phyloP scores from a whole-genome alignment of 2,888 invertebrate genomes.

The Ectemnius lituratus region DNA sequence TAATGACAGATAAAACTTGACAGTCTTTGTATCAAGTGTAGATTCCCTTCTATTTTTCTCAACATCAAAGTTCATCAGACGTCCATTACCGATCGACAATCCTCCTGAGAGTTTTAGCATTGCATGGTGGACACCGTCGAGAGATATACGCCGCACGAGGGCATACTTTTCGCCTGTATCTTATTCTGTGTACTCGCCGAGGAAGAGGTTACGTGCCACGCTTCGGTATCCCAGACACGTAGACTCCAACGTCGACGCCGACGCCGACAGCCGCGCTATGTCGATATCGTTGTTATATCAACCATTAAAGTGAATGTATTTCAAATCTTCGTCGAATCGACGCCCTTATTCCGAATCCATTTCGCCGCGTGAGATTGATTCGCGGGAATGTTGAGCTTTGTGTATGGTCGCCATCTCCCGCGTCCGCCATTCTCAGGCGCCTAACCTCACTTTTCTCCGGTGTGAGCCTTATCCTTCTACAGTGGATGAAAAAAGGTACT shows the following conservation, averaged over 20 bases:
- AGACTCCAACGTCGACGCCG: slow-evolving; percentile 16
- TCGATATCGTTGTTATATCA: slow-evolving; percentile 68
- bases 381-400: slow-evolving; percentile 26
- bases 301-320: slow-evolving; percentile 71
- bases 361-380: slow-evolving; percentile 36
- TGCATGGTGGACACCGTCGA: too few species aligned
- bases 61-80: too few species aligned
- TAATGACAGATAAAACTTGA: too few species aligned
- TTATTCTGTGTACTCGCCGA: slow-evolving; percentile 40
- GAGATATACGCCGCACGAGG: not conserved
- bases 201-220: slow-evolving; percentile 36
- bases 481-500: too few species aligned
- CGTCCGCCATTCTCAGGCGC: too few species aligned
- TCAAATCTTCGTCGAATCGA: slow-evolving; percentile 53
- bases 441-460: too few species aligned
- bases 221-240: slow-evolving; percentile 62
- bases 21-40: too few species aligned
- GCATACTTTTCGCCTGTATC: slow-evolving; percentile 16
- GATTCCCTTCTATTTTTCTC: too few species aligned
- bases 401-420: not conserved
- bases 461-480: too few species aligned
- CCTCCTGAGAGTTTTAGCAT: too few species aligned
- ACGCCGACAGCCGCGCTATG: slow-evolving; percentile 51
- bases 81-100: too few species aligned
- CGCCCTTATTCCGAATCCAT: slow-evolving; percentile 20